These are phyloP conservation scores for Oriolus oriolus DNA, from an alignment of 2,113 vertebrate genomes.

Conservation along the genomic window DNA sequence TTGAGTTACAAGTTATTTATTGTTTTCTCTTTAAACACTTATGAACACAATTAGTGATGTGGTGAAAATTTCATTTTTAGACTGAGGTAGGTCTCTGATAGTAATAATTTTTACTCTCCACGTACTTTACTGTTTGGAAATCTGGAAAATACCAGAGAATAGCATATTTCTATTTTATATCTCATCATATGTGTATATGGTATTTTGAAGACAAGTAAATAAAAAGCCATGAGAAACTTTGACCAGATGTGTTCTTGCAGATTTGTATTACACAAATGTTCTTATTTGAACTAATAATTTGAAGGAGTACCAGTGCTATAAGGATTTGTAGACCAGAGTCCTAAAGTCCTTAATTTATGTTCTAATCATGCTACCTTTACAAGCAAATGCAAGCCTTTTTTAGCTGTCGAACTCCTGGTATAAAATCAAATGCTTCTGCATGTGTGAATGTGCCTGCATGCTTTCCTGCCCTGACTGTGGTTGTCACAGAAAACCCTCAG, in stretches of 20 bases:
- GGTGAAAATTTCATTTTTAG: not conserved
- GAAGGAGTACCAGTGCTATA: not conserved
- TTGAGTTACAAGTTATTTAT: not conserved
- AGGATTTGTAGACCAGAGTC: not conserved
- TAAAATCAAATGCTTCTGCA: not conserved
- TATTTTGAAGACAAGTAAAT: not conserved
- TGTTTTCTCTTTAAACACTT: not conserved
- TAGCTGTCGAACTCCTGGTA: not conserved
- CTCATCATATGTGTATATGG: not conserved
- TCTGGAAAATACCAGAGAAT: not conserved
- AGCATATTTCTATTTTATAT: not conserved
- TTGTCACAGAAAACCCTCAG: not conserved
- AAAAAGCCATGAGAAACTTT: not conserved
- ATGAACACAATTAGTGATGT: not conserved
- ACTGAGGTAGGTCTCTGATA: not conserved
- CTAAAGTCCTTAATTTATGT: not conserved
- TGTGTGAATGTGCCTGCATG: not conserved
- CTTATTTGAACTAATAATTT: not conserved
- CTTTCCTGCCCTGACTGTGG: not conserved
- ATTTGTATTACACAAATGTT: not conserved
- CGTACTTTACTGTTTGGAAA: not conserved
- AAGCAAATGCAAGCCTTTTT: not conserved
- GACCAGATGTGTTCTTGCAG: not conserved
- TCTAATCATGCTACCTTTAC: not conserved
- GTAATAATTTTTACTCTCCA: not conserved